phyloP scores from a whole-genome alignment of 2,888 invertebrate species.

The Nemotelus nigrinus region DNA sequence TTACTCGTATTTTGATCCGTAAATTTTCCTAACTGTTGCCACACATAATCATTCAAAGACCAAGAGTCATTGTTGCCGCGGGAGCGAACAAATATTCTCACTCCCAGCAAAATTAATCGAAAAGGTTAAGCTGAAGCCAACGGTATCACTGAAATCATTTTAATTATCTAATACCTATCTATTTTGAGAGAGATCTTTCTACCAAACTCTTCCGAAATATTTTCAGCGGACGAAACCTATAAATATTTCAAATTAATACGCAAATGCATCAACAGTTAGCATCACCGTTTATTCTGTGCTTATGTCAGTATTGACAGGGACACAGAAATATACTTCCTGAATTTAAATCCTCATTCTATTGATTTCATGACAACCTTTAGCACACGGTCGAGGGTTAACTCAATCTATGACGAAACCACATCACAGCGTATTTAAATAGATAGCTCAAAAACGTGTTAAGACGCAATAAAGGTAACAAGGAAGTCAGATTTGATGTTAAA shows the following conservation, averaged over 20 bases:
- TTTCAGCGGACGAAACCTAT: slow-evolving; percentile 35
- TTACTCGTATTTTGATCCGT: slow-evolving; percentile 5
- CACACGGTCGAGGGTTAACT: neutral
- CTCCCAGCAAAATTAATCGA: no score
- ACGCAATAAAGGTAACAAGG: slow-evolving; percentile 42
- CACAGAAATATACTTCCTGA: no score
- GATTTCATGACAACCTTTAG: neutral
- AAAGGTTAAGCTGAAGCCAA: no score
- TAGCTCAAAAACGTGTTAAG: slow-evolving; percentile 37
- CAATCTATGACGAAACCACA: slow-evolving; percentile 36
- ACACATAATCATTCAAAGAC: no score
- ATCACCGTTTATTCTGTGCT: slow-evolving; percentile 1
- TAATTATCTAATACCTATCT: no score
- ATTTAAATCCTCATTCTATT: no score
- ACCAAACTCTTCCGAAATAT: slow-evolving; percentile 9
- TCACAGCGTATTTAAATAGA: slow-evolving; percentile 40
- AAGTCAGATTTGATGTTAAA: slow-evolving; percentile 34
- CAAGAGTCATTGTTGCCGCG: no score
- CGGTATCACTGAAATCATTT: no score
- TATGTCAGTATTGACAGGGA: no score
- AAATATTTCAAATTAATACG: slow-evolving; percentile 44
- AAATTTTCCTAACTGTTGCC: slow-evolving; percentile 27
- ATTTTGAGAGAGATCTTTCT: no score
- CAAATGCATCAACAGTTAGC: slow-evolving; percentile 44
- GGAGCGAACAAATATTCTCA: no score